Conservation (phyloP, 2,797 vertebrate species). For the Schizothorax lantsangensis region DNA sequence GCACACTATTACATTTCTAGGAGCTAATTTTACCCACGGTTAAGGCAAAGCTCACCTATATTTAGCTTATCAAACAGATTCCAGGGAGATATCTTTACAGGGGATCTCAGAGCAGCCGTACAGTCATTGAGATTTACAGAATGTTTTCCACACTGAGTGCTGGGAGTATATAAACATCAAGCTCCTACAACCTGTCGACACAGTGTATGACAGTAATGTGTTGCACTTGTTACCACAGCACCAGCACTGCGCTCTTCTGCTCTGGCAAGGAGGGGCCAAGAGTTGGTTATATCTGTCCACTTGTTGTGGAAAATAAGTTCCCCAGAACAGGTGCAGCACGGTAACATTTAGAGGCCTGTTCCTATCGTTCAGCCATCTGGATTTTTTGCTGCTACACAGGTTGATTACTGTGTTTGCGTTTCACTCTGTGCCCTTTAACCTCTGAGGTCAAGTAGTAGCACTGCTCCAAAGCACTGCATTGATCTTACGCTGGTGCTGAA, state of each 20-base stretch:
- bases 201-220: slow-evolving; percentile 63
- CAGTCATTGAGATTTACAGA: slow-evolving; percentile 62
- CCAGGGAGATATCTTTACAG: slow-evolving; percentile 60
- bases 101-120: slow-evolving; percentile 59
- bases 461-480: background rate
- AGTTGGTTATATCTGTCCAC: slow-evolving; percentile 65
- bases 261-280: slow-evolving; percentile 9
- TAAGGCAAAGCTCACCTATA: background rate
- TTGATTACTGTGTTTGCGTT: slow-evolving; percentile 36
- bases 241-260: slow-evolving; percentile 30
- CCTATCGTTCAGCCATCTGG: slow-evolving; percentile 57
- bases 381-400: background rate
- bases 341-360: slow-evolving; percentile 68
- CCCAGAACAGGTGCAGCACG: slow-evolving; percentile 65
- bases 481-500: background rate
- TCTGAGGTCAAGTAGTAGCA: slow-evolving; percentile 42
- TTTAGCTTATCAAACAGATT: slow-evolving; percentile 35
- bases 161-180: slow-evolving; percentile 64
- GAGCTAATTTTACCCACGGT: background rate
- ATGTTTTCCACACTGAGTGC: slow-evolving; percentile 74
- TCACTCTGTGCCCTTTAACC: slow-evolving; percentile 44
- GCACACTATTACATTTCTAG: slow-evolving; percentile 12
- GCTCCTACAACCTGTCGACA: slow-evolving; percentile 57
- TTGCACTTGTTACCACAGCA: slow-evolving; percentile 67
- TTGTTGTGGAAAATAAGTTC: slow-evolving; percentile 69